Base-by-base conservation (phyloP, 2,113 vertebrate genomes). In the Corythornis madagascariensis region DNA sequence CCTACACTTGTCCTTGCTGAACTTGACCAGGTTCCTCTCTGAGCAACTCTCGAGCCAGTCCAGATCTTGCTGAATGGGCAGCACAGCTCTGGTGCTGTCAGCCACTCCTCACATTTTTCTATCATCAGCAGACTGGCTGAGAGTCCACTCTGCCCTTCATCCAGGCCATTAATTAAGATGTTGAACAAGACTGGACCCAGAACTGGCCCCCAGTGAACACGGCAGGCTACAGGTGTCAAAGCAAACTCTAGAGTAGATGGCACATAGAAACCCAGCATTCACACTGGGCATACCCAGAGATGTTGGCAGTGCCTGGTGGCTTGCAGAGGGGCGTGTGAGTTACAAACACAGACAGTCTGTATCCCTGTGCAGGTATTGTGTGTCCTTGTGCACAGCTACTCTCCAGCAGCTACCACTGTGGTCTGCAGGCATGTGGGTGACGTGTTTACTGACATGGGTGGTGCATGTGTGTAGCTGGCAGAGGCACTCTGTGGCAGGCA, bases 301-400 rank as follows among this genome's bases (percentile, higher is more conserved):
- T 16, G 4, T 5, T 0, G 1, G 43, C 4, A 4, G 64, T 7
- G 3, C 6, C 0, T 9, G 15, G 13, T 2, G 10, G 21, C 35
- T 4, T 2, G 10, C 29, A 10, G 81, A 50, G 52, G 17, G 12
- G 5, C 0, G 1, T 7, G 72, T 18, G 73, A 25, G 60, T 55
- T n/a, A 6, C 4, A 0, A 28, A 18, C 21, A 16, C 5, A 7
- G 21, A 8, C 1, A 1, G 7, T 0, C 4, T 22, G 3, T 38
- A 6, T 29, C 56, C 57, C 71, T 2, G 1, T 19, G n/a, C 64
- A n/a, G 64, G 6, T 5, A 11, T 29, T 7, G 29, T 22, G 35
- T 53, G 8, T 33, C 65, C 56, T 53, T 2, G 1, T 18, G 35
- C 74, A n/a, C 57, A 22, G 2, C 28, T 4, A 1, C 42, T 9